Percentiles rank a stretch among this genome's conserved stretches.
Conservation (phyloP, 1,140 invertebrate genomes). For the Nebria ingens region DNA sequence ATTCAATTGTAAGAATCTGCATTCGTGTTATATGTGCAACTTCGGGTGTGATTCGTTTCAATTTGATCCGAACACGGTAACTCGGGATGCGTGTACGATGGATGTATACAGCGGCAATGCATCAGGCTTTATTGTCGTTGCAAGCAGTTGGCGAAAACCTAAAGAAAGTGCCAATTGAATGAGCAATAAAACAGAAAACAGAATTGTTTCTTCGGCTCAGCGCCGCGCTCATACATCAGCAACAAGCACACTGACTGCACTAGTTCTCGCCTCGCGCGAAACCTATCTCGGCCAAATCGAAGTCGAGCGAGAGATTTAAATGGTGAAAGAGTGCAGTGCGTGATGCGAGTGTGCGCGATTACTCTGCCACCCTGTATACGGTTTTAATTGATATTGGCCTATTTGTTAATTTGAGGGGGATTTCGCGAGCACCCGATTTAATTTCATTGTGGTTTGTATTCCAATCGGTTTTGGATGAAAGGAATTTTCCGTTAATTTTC, state of each 20-base stretch:
- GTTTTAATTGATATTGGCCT: slow-evolving; percentile 8
- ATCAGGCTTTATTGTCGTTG: slow-evolving; percentile 6
- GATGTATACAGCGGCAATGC: neutral
- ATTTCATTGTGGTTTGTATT: no score
- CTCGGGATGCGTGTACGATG: neutral
- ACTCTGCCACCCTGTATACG: neutral
- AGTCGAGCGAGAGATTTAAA: neutral
- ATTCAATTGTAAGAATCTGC: no score
- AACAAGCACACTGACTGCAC: slow-evolving; percentile 5
- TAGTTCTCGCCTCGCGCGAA: no score
- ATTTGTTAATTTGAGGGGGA: slow-evolving; percentile 6
- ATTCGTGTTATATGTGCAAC: neutral
- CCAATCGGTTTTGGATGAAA: no score
- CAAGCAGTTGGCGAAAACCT: slow-evolving; percentile 3
- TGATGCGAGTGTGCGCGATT: neutral
- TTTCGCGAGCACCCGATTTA: no score
- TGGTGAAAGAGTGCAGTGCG: neutral
- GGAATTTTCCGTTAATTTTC: no score
- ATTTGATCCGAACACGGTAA: slow-evolving; percentile 1
- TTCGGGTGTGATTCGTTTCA: neutral
- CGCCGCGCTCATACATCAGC: neutral
- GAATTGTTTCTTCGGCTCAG: neutral
- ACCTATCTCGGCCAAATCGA: no score
- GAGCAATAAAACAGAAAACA: slow-evolving; percentile 2
- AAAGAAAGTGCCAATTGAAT: slow-evolving; percentile 8